Evolutionary conservation across 2,113 vertebrate genomes (phyloP), one percentile per base, ranked within the genome.

Genomic region (Eclectus roratus): DNA sequence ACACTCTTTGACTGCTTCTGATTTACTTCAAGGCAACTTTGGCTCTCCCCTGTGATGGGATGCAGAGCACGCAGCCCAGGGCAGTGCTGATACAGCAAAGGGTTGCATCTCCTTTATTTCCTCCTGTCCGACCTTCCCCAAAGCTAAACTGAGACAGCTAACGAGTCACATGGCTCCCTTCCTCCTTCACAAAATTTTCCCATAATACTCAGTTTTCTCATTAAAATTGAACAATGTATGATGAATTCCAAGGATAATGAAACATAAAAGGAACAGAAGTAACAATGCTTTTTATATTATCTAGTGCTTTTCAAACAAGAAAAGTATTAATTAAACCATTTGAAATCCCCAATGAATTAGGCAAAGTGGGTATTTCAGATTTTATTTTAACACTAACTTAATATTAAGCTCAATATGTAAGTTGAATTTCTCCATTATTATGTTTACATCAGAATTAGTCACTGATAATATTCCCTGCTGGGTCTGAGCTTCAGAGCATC

Each of bases 311-410:
- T 91, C 83, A 86, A 41, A 49, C 80, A 92, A 61, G 58, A 88
- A 90, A 90, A 79, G 12, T 91, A 92, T 84, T 96, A 94, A 96
- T 93, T 86, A 80, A 92, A 84, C 33, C 44, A 50, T 89, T 84
- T 71, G 31, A 88, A 88, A 92, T 91, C 55, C 25, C 56, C 27
- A 79, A 12, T 58, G 65, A 77, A 83, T 93, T 92, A 92, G 52
- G 65, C 24, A 87, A 95, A 93, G 47, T 68, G 41, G 44, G 39
- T 90, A 80, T 90, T 81, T 79, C 74, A 71, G 60, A 64, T 88
- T 85, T 79, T 49, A 85, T 70, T 91, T 91, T 81, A 92, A 88
- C 69, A 81, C 19, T 61, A 88, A 79, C n/a, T 56, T 80, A 79
- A 84, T 80, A 93, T 74, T 81, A 84, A 94, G 86, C 17, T 74